These are phyloP conservation scores for Catharus bicknelli DNA, from an alignment of 2,113 vertebrate genomes.

Conservation along the genomic window DNA sequence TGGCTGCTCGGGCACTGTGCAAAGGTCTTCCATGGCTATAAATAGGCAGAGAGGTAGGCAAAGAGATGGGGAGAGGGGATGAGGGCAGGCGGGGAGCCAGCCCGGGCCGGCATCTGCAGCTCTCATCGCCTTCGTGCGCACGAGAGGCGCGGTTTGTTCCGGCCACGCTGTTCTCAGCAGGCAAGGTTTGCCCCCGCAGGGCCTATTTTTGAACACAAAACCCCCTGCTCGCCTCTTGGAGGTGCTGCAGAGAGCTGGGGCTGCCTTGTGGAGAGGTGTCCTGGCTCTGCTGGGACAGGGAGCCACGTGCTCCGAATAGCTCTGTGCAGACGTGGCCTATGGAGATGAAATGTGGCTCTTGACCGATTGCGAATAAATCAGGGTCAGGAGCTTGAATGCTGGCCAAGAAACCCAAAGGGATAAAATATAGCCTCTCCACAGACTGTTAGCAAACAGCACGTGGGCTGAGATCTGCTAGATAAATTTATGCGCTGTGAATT, in stretches of 20 bases:
- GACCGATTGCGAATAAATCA: slow-evolving; percentile 62
- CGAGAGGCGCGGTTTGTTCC: background rate
- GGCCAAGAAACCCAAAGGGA: slow-evolving; percentile 70
- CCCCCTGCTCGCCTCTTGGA: background rate
- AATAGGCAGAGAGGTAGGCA: slow-evolving; percentile 50
- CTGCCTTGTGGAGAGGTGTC: background rate
- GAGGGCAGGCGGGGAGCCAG: background rate
- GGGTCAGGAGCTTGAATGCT: slow-evolving; percentile 55
- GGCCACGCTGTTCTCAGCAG: background rate
- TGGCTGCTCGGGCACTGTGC: background rate
- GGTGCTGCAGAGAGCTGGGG: background rate
- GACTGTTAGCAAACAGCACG: slow-evolving; percentile 64
- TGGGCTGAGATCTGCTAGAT: slow-evolving; percentile 64
- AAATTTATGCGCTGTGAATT: slow-evolving; percentile 70
- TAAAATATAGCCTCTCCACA: slow-evolving; percentile 59
- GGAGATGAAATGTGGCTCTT: slow-evolving; percentile 58
- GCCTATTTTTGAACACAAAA: slow-evolving; percentile 1
- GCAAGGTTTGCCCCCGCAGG: slow-evolving; percentile 37
- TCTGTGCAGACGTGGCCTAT: slow-evolving; percentile 3
- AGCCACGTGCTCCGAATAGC: slow-evolving; percentile 1
- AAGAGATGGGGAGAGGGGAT: slow-evolving; percentile 16
- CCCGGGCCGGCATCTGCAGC: background rate
- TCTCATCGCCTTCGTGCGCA: background rate
- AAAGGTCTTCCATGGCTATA: slow-evolving; percentile 47
- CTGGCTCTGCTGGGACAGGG: background rate